These are phyloP conservation scores for Seriola rivoliana DNA, from an alignment of 2,113 vertebrate species.

Conservation along the genomic window DNA sequence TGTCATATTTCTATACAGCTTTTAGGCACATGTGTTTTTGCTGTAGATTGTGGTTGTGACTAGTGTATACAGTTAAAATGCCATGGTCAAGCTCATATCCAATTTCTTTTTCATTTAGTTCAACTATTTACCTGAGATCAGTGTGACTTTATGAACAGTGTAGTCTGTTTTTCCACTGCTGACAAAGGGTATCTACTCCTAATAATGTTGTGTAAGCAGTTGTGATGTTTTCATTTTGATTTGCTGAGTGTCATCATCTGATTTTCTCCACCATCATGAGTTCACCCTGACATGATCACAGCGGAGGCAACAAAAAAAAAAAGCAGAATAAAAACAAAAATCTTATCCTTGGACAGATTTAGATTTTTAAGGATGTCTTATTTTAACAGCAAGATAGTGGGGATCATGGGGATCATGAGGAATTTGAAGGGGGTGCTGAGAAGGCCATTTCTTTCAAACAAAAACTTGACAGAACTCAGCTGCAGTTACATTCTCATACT, in stretches of 20 bases:
- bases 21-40: conserved; percentile 26
- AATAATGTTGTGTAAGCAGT: neutral
- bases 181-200: neutral
- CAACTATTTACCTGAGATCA: neutral
- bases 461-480: neutral
- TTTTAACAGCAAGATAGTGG: neutral
- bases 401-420: neutral
- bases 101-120: neutral
- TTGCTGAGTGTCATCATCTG: too few relatives aligned
- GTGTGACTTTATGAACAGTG: neutral
- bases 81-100: neutral
- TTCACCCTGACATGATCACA: neutral
- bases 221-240: too few relatives aligned
- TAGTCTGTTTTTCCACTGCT: neutral
- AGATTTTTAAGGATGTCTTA: neutral
- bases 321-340: too few relatives aligned
- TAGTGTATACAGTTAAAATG: neutral
- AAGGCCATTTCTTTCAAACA: neutral
- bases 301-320: neutral
- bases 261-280: neutral
- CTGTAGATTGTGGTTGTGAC: neutral
- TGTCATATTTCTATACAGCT: conserved; percentile 24
- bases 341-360: too few relatives aligned
- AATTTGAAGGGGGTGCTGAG: neutral
- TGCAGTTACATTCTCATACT: conserved; percentile 79